Base-by-base conservation (phyloP, 2,797 vertebrate genomes). In the Siniperca undulata region DNA sequence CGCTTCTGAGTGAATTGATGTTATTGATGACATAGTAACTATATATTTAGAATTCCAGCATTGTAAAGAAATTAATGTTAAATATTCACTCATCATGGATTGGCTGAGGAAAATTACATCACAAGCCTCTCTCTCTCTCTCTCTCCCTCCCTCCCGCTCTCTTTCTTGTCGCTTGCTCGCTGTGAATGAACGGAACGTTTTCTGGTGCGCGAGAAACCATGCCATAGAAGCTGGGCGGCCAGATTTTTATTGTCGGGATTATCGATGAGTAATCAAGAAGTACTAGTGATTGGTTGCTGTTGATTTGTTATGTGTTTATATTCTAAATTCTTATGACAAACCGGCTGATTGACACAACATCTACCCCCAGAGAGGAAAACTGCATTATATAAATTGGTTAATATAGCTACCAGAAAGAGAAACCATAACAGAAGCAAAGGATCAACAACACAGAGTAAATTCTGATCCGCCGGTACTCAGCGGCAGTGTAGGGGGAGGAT, bases 91-190 rank as follows among this genome's bases (percentile, higher is more conserved):
- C 58, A 55, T 3, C 27, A 5, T 10, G 66, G 85, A 87, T 82
- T 87, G 83, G 85, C 59, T 73, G 64, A 82, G 34, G 13, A 78
- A 82, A 67, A 78, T 86, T 72, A 89, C 82, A 83, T 89, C 86
- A 88, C 70, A 64, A 27, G 9, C 7, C 65, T n/a, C 64, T 44
- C 50, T 58, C 38, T 20, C 64, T 36, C 24, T 64, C 36, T n/a
- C 22, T 17, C 53, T n/a, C 22, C 5, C 4, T 4, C 40, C 27
- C 19, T 19, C 38, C 38, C 36, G 2, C 59, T 46, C 38, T 20
- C 14, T 12, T 14, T 16, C 50, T 14, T 56, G 12, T 52, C 7
- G 6, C 24, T 42, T 19, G 7, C 50, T 13, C 12, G 20, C 68
- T 38, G 48, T 17, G 38, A 50, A 40, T 55, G 44, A 14, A 30